Evolutionary conservation across 2,888 invertebrate species (phyloP), one percentile per base, ranked within the genome.

Genomic region (Meteorus cinctellus): DNA sequence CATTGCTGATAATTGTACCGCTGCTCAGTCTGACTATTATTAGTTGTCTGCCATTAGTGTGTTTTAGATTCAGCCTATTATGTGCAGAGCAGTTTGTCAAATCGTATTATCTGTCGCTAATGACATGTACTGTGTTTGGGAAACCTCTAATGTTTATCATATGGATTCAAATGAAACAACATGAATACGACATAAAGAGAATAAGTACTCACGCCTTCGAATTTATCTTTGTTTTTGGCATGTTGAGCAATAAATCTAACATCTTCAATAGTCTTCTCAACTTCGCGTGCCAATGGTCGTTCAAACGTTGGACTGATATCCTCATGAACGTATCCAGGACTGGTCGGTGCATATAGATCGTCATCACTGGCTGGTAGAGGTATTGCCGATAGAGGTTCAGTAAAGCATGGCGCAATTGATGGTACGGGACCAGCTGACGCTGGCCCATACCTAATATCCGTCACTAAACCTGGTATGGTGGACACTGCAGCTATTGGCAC

Each of bases 191-290:
- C 0, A 24, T 36, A 27, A 41, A 6, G n/a, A 12, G 73, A 29
- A 0, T n/a, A 29, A 12, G 24, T 51, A 94, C 96, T 95, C 92
- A 97, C 97, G 90, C 95, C 96, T 90, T 96, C 97, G 90, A 97
- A 97, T 90, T 95, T 96, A 91, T 97, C 97, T 91, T 97, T 96
- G 92, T 97, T 97, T 91, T 94, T 95, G 90, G 97, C 96, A 90
- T 97, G 97, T 91, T 97, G 97, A 88, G 97, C 97, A 91, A 97
- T 97, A 91, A 97, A 97, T 87, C 96, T 94, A 82, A 97, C 96
- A 85, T 97, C 96, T 89, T 96, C 96, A 90, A 97, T 94, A 86
- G 97, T 96, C 90, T 96, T 96, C 90, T 97, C 97, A 93, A 96
- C 95, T 91, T 96, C 96, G 89, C 95, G 93, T 82, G 95, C 92